phyloP scores from a whole-genome alignment of 1,140 invertebrate genomes.

The Aphidius ervi region DNA sequence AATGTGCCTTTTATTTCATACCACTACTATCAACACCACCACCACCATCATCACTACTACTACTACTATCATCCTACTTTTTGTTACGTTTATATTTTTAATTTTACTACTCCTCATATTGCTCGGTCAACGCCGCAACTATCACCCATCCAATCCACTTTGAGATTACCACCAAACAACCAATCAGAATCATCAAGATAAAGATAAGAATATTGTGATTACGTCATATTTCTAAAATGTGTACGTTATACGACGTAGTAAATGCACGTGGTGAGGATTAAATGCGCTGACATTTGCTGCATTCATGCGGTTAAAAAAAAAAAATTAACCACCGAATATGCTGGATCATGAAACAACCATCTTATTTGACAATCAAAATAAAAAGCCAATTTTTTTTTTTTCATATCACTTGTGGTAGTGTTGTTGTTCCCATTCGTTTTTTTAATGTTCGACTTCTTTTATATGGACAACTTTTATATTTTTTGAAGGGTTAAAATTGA shows the following conservation, averaged over 20 bases:
- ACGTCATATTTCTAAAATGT: conserved; percentile 9
- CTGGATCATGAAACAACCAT: too few species aligned
- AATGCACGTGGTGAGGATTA: conserved; percentile 17
- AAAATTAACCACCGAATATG: too few species aligned
- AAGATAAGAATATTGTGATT: conserved; percentile 15
- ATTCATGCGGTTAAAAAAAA: conserved; percentile 17
- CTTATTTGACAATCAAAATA: too few species aligned
- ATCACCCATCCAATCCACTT: conserved; percentile 25
- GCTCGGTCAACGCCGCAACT: conserved; percentile 19
- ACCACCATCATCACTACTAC: background rate
- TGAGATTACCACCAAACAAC: conserved; percentile 16
- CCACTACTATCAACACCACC: background rate
- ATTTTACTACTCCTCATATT: conserved; percentile 11
- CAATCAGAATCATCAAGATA: conserved; percentile 21
- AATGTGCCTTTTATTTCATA: too few species aligned
- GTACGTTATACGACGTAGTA: conserved; percentile 19
- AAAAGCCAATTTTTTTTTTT: too few species aligned
- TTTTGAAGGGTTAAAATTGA: too few species aligned
- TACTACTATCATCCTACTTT: background rate
- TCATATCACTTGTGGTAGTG: too few species aligned
- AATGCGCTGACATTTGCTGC: conserved; percentile 11
- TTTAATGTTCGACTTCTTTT: too few species aligned
- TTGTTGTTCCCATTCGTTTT: too few species aligned
- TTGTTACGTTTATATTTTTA: background rate
- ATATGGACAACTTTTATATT: too few species aligned